phyloP scores from a whole-genome alignment of 2,888 invertebrate genomes.

The Anoncus sp. region DNA sequence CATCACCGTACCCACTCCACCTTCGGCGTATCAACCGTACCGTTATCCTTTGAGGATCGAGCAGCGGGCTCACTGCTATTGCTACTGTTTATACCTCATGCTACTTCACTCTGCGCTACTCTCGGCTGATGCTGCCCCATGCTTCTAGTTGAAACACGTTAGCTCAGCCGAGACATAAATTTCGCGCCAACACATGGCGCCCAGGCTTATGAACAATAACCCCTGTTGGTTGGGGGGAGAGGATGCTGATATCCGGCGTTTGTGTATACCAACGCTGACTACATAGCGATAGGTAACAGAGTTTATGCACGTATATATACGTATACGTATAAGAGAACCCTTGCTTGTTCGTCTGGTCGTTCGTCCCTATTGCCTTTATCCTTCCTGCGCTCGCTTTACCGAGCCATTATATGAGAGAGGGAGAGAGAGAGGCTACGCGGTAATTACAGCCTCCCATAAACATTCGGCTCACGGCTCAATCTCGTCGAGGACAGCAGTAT shows the following conservation, averaged over 20 bases:
- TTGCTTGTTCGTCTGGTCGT: slow-evolving; percentile 48
- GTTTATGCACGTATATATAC: slow-evolving; percentile 1
- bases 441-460: slow-evolving; percentile 79
- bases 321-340: slow-evolving; percentile 25
- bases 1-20: too few species aligned
- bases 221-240: slow-evolving; percentile 63
- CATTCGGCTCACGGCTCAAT: slow-evolving; percentile 78
- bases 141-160: slow-evolving; percentile 58
- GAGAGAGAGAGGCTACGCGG: slow-evolving; percentile 69
- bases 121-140: slow-evolving; percentile 9
- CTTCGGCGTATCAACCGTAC: slow-evolving; percentile 25
- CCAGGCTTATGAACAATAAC: slow-evolving; percentile 80
- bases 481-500: slow-evolving; percentile 68
- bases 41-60: slow-evolving; percentile 44
- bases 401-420: slow-evolving; percentile 34
- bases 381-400: slow-evolving; percentile 39
- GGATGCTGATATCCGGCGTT: slow-evolving; percentile 14
- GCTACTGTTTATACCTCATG: slow-evolving; percentile 1
- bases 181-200: slow-evolving; percentile 78
- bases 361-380: slow-evolving; percentile 45
- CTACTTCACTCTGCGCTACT: background rate
- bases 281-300: slow-evolving; percentile 45
- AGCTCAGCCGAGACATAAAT: slow-evolving; percentile 78
- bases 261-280: slow-evolving; percentile 34
- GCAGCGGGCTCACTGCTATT: slow-evolving; percentile 18